phyloP scores from a whole-genome alignment of 2,888 invertebrate species.

The Pandemis corylana region DNA sequence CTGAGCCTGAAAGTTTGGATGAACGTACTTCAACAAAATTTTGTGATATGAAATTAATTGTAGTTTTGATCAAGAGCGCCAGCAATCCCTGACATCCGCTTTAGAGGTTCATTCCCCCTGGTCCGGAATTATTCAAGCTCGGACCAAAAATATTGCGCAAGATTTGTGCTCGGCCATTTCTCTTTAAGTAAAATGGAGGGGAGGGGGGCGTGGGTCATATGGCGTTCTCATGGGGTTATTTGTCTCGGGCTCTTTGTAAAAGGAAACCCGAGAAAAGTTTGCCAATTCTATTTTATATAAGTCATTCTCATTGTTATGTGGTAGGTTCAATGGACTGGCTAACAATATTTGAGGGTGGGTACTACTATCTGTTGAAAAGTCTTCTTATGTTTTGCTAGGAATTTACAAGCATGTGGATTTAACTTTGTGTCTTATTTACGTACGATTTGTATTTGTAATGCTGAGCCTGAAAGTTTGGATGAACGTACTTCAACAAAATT shows the following conservation, averaged over 20 bases:
- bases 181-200: conserved; percentile 20
- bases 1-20: too few species aligned
- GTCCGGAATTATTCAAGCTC: conserved; percentile 25
- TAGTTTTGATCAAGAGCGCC: too few species aligned
- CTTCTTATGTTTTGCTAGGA: too few species aligned
- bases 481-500: too few species aligned
- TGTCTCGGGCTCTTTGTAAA: neutral
- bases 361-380: too few species aligned
- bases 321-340: neutral
- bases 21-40: too few species aligned
- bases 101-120: conserved; percentile 20
- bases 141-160: conserved; percentile 31
- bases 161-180: conserved; percentile 31
- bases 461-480: too few species aligned
- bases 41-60: too few species aligned
- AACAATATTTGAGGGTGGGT: neutral
- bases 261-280: conserved; percentile 1
- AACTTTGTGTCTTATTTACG: too few species aligned
- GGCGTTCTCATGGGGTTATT: conserved; percentile 20
- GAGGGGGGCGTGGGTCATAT: conserved; percentile 18
- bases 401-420: too few species aligned
- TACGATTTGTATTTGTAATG: too few species aligned
- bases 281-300: neutral
- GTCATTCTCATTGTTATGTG: neutral
- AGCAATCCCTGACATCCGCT: neutral